Evolutionary conservation across 2,113 vertebrate species (phyloP), one percentile per base, ranked within the genome.

Genomic region (Pteronura brasiliensis): DNA sequence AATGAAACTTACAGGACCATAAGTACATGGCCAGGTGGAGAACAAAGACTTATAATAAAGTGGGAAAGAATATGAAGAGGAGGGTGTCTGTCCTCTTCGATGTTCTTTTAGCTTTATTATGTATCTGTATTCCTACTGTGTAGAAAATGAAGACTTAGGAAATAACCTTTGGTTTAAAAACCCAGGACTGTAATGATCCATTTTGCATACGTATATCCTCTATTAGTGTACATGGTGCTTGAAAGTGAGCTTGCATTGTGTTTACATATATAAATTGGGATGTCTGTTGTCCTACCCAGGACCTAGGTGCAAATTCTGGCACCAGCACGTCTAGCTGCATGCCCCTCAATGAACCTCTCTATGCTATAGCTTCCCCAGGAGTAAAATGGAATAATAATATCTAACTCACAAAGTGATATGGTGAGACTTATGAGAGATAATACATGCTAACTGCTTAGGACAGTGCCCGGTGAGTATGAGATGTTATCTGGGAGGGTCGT

Each of bases 71-170:
- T 49, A 14, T 39, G 63, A 88, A 69, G 29, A 81, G 4, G 4
- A 21, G 15, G 6, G 4, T n/a, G 3, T 80, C 39, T 11, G 2
- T 87, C 31, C 8, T 80, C 20, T 7, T 10, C 4, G 0, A 2
- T 80, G 12, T 59, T 76, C 81, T 55, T 61, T 80, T 11, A 74
- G 31, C 21, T 49, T 81, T 90, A 3, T 25, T 52, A 29, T 39
- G 2, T 39, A 11, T 77, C 25, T 87, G 17, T 69, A 55, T 91
- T 74, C 36, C 44, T 85, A 63, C 34, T 74, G n/a, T 42, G 8
- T 59, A 71, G 69, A 90, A 92, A 97, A 90, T 44, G 44, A 61
- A 77, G 49, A 71, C 4, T 44, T 80, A 89, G 76, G 59, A 83
- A 80, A 15, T 34, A 61, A 93, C 81, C 1, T 18, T 27, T 65